Base-by-base conservation (phyloP, 1,140 invertebrate genomes). In the Brachionus rotundiformis region DNA sequence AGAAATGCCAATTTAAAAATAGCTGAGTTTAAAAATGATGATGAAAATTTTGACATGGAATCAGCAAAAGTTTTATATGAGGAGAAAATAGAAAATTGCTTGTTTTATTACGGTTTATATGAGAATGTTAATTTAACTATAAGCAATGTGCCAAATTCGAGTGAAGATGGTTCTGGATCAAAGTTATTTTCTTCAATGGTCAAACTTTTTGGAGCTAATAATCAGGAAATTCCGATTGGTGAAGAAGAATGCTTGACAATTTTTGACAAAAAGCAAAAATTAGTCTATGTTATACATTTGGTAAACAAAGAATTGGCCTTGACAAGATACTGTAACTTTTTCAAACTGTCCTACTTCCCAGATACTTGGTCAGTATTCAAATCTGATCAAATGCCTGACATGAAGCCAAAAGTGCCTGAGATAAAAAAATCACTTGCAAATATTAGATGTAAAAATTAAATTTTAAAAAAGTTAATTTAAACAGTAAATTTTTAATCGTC, bases 181-280 rank as follows among this genome's bases (percentile, higher is more conserved):
- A 77, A 4, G 10, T 1, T 49, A 0, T 47, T 77, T 59, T 47
- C 16, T 33, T 36, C 36, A 10, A 75, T 27, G 25, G 13, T 25
- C 27, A 75, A 75, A n/a, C 19, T 54, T n/a, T 54, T 54, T 19
- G 19, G 47, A 19, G 16, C 47, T 8, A 54, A 19, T 54, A 63
- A 10, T 29, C 61, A 25, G 29, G 16, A 54, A 23, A 33, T 79
- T 33, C 11, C 33, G 13, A 79, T 79, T 23, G 33, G 29, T n/a
- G 36, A 79, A 79, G 76, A 79, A 54, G 59, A 79, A 59, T 79
- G 76, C 36, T 25, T 79, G 47, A 79, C 76, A 25, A 5, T 79
- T 16, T 79, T 36, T 79, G 76, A 79, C 16, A 39, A 59, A 63
- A 54, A 63, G 16, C 27, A 59, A 33, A 79, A 79, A 39, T n/a